Conservation (phyloP, 1,140 invertebrate species). For the Euglossa dilemma region DNA sequence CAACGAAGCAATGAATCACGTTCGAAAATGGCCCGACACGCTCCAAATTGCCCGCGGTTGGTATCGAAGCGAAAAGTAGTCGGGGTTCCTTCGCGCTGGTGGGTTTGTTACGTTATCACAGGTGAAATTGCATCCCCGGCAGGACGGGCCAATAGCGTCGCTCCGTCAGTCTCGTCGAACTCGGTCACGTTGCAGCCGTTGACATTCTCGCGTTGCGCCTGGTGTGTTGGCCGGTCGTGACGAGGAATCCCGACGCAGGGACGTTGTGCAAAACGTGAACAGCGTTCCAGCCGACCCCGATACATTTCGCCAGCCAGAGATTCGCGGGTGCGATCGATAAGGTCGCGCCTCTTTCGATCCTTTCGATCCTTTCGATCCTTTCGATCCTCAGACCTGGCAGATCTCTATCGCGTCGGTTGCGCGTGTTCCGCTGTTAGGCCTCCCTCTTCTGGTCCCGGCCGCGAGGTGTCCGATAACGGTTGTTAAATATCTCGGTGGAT, state of each 20-base stretch:
- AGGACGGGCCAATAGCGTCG: constrained; percentile 10
- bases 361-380: neutral
- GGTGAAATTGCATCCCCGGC: constrained; percentile 53
- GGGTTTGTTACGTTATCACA: constrained; percentile 51
- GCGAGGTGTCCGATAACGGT: too few relatives aligned
- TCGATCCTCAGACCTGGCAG: neutral
- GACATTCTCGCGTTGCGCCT: constrained; percentile 60
- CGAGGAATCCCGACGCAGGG: constrained; percentile 57
- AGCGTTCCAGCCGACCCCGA: constrained; percentile 48
- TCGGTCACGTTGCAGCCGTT: constrained; percentile 62
- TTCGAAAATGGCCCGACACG: constrained; percentile 28
- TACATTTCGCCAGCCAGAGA: constrained; percentile 29
- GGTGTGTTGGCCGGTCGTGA: constrained; percentile 43
- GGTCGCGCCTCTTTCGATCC: neutral
- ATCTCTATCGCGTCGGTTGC: neutral
- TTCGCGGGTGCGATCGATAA: constrained; percentile 9
- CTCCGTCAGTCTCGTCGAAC: constrained; percentile 44
- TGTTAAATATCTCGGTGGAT: too few relatives aligned
- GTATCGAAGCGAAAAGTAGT: neutral
- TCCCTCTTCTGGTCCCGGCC: too few relatives aligned
- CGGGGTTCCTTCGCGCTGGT: neutral
- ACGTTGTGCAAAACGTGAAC: constrained; percentile 64
- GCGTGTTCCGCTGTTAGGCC: neutral
- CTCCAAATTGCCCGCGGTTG: constrained; percentile 27
- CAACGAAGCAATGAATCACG: constrained; percentile 30